These are phyloP conservation scores for Dasyurus viverrinus DNA, from an alignment of 2,113 vertebrate genomes.

Conservation along the genomic window DNA sequence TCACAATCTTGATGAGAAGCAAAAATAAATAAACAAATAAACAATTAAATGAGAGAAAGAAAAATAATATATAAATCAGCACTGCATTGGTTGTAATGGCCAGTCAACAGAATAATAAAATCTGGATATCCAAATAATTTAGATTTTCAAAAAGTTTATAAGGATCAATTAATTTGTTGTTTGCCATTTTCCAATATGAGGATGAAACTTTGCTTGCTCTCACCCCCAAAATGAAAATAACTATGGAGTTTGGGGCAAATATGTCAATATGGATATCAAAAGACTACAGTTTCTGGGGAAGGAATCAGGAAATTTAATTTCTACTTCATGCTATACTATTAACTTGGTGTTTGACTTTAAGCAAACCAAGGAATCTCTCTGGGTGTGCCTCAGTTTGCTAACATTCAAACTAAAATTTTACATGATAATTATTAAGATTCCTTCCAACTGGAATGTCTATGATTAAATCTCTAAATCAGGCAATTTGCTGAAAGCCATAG, in stretches of 20 bases:
- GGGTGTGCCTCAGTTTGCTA: not conserved
- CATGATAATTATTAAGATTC: not conserved
- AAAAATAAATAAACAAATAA: constrained; percentile 3
- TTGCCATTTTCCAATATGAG: not conserved
- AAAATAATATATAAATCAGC: constrained; percentile 30
- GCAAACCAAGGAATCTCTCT: not conserved
- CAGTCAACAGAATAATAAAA: constrained; percentile 11
- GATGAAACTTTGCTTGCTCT: not conserved
- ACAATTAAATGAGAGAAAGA: constrained; percentile 35
- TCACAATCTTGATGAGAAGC: constrained; percentile 7
- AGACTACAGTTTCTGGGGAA: not conserved
- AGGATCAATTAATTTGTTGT: not conserved
- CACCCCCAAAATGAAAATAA: not conserved
- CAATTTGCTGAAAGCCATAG: not conserved
- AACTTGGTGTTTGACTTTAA: not conserved
- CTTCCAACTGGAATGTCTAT: not conserved
- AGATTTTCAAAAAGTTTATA: not conserved
- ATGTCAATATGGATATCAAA: not conserved
- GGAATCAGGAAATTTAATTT: not conserved
- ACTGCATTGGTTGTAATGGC: constrained; percentile 28
- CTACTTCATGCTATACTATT: not conserved
- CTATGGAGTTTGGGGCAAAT: not conserved
- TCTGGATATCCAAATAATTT: not conserved
- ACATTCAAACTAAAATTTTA: not conserved
- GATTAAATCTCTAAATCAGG: too few species aligned